Base-by-base conservation (phyloP, 2,113 vertebrate genomes). In the Ptyas mucosa region DNA sequence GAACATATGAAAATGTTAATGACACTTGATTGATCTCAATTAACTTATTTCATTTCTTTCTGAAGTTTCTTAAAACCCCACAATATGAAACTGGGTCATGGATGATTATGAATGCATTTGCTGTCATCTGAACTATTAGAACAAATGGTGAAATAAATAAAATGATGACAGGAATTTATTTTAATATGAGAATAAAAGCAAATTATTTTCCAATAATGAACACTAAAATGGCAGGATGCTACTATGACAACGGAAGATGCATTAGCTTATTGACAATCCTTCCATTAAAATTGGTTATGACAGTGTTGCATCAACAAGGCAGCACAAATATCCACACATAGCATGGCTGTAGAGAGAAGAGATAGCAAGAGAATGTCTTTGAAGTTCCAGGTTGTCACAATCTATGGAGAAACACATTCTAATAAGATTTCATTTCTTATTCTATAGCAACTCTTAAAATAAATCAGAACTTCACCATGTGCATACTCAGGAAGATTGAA, bases 401-500 rank as follows among this genome's bases (percentile, higher is more conserved):
- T 85, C 54, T 86, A 24, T 93, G 26, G 75, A 94, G 93, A 89
- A 88, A 24, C 88, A 87, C 64, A 94, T 88, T 94, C 39, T 95
- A 95, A 95, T 93, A 52, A 93, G 93, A 39, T 4, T 96, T 96
- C 20, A 89, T 94, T 96, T 94, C 92, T 92, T 52, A 91, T 94
- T 96, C 69, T 87, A 86, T 81, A 92, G 3, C 90, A 51, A 3
- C 81, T 29, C 81, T 93, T 96, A 93, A 90, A 93, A 24, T 29
- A 94, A 95, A 95, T 58, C 20, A 89, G 91, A 93, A 90, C 23
- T 91, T 90, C 93, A 92, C 46, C 7, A 39, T 10, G 4, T 93
- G 89, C 0, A 0, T 94, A 51, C 89, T 92, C 20, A 85, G 39
- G 85, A 52, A 52, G 52, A 88, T 61, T 0, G 18, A 14, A 75